Conservation (phyloP, 2,113 vertebrate genomes). For the Seriola aureovittata region DNA sequence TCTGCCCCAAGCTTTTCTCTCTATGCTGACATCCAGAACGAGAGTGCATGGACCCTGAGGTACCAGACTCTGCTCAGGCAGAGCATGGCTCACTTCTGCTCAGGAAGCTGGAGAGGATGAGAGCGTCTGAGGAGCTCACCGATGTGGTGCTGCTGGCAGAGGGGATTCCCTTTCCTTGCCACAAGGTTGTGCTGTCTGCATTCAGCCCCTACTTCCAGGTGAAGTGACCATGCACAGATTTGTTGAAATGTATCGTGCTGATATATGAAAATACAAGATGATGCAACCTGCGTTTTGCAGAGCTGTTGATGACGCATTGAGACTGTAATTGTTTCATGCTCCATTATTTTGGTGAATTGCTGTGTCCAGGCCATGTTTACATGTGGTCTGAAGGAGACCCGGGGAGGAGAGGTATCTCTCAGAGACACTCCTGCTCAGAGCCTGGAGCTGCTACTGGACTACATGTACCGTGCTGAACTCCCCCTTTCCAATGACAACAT, state of each 20-base stretch:
- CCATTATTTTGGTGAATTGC: not conserved
- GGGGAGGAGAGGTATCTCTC: conserved; percentile 86
- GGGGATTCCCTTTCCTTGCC: conserved; percentile 89
- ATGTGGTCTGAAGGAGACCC: conserved; percentile 90
- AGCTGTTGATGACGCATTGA: not conserved
- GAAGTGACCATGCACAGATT: not conserved
- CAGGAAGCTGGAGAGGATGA: conserved; percentile 88
- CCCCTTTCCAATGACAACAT: conserved; percentile 86
- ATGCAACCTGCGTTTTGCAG: too few relatives aligned
- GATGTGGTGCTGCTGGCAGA: conserved; percentile 91
- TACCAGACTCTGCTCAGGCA: conserved; percentile 70
- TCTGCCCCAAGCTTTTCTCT: not conserved
- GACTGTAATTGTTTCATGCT: not conserved
- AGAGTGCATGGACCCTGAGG: conserved; percentile 53
- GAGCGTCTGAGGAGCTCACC: conserved; percentile 84
- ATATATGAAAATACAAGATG: not conserved
- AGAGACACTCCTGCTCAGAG: conserved; percentile 87
- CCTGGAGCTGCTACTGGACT: conserved; percentile 85
- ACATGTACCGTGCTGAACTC: conserved; percentile 88
- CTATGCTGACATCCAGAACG: not conserved
- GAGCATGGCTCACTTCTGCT: conserved; percentile 86
- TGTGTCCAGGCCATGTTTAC: conserved; percentile 89
- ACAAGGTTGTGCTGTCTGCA: conserved; percentile 90
- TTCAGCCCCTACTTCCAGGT: conserved; percentile 94
- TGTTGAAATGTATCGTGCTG: not conserved